Evolutionary conservation across 2,797 vertebrate genomes (phyloP).

Genomic region (Microhierax caerulescens): DNA sequence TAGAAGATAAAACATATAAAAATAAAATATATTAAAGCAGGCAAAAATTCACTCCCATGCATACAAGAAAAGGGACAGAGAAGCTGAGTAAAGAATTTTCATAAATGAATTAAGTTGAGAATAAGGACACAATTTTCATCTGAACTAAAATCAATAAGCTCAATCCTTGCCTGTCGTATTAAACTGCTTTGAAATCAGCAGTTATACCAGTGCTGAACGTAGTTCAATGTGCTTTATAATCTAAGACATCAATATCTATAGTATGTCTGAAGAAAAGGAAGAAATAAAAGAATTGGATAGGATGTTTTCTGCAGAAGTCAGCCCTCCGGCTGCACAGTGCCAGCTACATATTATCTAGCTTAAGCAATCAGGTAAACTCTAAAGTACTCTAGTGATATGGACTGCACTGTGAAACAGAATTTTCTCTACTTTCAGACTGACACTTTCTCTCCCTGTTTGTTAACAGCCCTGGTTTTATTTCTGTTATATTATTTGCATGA

Average conservation of each 20-base stretch:
- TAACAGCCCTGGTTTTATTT: neutral
- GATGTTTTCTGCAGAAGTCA: neutral
- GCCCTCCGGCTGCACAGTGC: neutral
- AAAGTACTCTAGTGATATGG: neutral
- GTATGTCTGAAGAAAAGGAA: neutral
- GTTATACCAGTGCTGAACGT: neutral
- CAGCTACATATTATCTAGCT: neutral
- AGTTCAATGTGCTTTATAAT: neutral
- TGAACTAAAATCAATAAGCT: neutral
- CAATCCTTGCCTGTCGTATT: neutral
- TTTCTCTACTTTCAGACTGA: neutral
- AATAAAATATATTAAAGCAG: neutral
- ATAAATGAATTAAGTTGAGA: neutral
- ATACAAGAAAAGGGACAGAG: neutral
- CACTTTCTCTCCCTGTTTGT: neutral
- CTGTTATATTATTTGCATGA: neutral
- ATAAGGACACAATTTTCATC: neutral
- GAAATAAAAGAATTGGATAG: neutral
- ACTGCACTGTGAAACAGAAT: neutral
- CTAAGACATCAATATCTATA: neutral
- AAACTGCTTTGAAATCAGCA: neutral
- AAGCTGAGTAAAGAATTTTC: neutral
- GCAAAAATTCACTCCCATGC: neutral
- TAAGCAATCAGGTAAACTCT: neutral
- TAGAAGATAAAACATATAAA: neutral